Percentiles rank a stretch among this genome's conserved stretches.
These are phyloP conservation scores for Leptopilina clavipes DNA, from an alignment of 1,140 invertebrate genomes.

Conservation along the genomic window DNA sequence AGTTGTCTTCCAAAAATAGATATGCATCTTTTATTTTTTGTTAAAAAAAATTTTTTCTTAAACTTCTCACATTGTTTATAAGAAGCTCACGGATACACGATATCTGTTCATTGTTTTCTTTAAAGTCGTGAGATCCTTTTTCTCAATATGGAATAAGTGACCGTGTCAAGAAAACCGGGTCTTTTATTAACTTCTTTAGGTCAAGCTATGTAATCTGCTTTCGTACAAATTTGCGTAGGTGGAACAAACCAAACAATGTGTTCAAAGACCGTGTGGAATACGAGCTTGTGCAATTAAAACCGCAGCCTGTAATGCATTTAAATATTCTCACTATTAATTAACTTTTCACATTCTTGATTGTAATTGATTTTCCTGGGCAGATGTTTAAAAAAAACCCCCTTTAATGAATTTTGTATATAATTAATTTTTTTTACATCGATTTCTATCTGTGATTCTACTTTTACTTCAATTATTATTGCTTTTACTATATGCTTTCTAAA, in stretches of 20 bases:
- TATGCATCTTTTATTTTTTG: too few species aligned
- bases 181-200: constrained; percentile 30
- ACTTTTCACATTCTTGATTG: not conserved
- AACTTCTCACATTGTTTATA: constrained; percentile 13
- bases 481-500: too few species aligned
- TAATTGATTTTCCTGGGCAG: not conserved
- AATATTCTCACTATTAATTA: not conserved
- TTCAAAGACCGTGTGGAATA: constrained; percentile 32
- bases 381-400: too few species aligned
- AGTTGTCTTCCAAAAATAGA: too few species aligned
- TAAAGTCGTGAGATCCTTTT: constrained; percentile 28
- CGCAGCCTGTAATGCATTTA: constrained; percentile 1
- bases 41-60: not conserved
- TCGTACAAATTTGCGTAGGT: constrained; percentile 29
- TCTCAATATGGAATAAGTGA: constrained; percentile 31
- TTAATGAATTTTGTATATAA: too few species aligned
- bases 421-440: too few species aligned
- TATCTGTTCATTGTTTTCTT: constrained; percentile 13
- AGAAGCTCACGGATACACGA: not conserved
- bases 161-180: constrained; percentile 29
- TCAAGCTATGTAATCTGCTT: constrained; percentile 12
- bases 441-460: too few species aligned
- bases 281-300: not conserved
- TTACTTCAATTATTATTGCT: too few species aligned
- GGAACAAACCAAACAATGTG: constrained; percentile 28